Evolutionary conservation across 1,140 invertebrate genomes (phyloP).

Genomic region (Venturia canescens): DNA sequence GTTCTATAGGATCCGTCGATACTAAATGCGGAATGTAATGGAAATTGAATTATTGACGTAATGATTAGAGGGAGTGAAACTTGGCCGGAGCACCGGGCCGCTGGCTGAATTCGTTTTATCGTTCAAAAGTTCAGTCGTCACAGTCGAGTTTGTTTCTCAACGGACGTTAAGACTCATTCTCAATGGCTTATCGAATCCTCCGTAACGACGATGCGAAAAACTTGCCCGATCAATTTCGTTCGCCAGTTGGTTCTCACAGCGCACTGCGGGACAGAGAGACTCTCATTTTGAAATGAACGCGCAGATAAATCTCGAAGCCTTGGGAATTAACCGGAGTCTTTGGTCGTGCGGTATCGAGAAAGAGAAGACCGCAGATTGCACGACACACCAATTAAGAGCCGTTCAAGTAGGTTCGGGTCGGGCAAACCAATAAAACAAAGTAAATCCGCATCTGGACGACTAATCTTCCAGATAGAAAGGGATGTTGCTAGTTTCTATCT

Average conservation of each 20-base stretch:
- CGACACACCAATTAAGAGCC: slow-evolving; percentile 68
- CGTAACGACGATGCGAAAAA: background rate
- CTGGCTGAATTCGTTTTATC: no score
- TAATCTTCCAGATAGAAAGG: slow-evolving; percentile 69
- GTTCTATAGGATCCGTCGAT: background rate
- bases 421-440: slow-evolving; percentile 69
- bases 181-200: no score
- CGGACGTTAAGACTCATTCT: no score
- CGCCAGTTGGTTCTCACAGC: background rate
- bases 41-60: background rate
- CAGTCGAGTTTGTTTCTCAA: no score
- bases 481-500: slow-evolving; percentile 35
- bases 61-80: background rate
- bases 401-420: slow-evolving; percentile 62
- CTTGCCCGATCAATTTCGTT: background rate
- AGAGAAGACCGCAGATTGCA: slow-evolving; percentile 44
- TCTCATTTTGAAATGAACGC: slow-evolving; percentile 1
- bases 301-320: slow-evolving; percentile 6
- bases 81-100: no score
- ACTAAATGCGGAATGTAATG: background rate
- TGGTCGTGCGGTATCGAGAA: slow-evolving; percentile 25
- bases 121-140: no score
- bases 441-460: slow-evolving; percentile 66
- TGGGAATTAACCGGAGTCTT: slow-evolving; percentile 37
- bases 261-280: background rate